Evolutionary conservation across 2,888 invertebrate genomes (phyloP), one percentile per base, ranked within the genome.

Genomic region (Augiades crinisus): DNA sequence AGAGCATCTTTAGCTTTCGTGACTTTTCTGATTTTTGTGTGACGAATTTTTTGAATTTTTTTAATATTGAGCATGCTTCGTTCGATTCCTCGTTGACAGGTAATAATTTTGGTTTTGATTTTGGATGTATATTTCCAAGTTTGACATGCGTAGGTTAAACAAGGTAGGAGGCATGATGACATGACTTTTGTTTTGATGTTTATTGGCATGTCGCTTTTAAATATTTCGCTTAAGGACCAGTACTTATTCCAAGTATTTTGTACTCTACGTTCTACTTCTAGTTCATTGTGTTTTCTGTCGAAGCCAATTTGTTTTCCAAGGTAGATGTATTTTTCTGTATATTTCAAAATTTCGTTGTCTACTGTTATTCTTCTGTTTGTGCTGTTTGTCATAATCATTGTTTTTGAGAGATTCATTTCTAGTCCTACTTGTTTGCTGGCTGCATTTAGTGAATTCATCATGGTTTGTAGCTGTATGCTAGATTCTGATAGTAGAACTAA

Each of bases 131-230:
- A 21, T 21, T 37, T 37, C 21, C 54, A 58, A 41, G 56, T 58
- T 53, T 56, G 55, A 33, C 56, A 60, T n/a, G 54, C 58, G 43
- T 62, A 60, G n/a, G 58, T 58, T 7, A 62, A 43, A 10, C 55
- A 57, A 0, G 57, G 59, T 46, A 60, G 34, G 12, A 60, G 54
- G 43, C 57, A 58, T 19, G 57, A 34, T 0, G 12, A 45, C 55
- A 60, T 55, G 0, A 55, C 47, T 53, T 59, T 60, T 14, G 50
- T 59, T 55, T 64, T 63, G 0, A 61, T 22, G 5, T 53, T 51
- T 34, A 40, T 54, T 47, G 56, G 44, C 44, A 56, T 41, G 27
- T 55, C 55, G 16, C 44, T 56, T 52, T 61, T 62, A 7, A 61
- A 58, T 41, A 61, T 55, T 41, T 51, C 51, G 13, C 60, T 60